Percentiles rank a stretch among this genome's conserved stretches.
Evolutionary conservation across 2,797 vertebrate species (phyloP).

Genomic region (Astyanax mexicanus): DNA sequence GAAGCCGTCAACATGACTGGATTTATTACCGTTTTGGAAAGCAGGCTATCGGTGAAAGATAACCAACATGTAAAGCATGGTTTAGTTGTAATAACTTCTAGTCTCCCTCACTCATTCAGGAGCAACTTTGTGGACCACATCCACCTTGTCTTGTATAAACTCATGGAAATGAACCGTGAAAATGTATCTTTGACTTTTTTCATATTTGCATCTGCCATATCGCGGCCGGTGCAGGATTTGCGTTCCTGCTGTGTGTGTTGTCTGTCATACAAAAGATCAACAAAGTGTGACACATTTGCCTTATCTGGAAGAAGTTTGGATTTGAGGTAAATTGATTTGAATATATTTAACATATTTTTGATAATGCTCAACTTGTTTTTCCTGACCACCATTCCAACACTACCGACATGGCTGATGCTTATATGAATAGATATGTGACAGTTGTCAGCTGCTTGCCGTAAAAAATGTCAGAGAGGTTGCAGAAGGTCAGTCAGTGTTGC

Average conservation of each 20-base stretch:
- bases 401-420: neutral
- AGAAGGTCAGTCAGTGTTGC: constrained; percentile 8
- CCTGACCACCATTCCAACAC: neutral
- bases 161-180: constrained; percentile 69
- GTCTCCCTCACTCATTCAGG: constrained; percentile 56
- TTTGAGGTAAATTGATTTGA: constrained; percentile 25
- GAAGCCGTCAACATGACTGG: constrained; percentile 73
- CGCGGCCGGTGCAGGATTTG: constrained; percentile 48
- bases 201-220: constrained; percentile 56
- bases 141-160: constrained; percentile 59
- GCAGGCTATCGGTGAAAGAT: constrained; percentile 79
- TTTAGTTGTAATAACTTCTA: constrained; percentile 69
- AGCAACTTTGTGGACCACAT: constrained; percentile 63
- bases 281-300: constrained; percentile 35
- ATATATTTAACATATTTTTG: constrained; percentile 24
- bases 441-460: neutral
- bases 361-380: constrained; percentile 16
- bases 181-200: constrained; percentile 59
- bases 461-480: constrained; percentile 11
- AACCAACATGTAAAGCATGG: constrained; percentile 76
- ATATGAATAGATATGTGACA: constrained; percentile 12
- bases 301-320: constrained; percentile 44
- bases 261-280: constrained; percentile 46
- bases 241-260: constrained; percentile 44
- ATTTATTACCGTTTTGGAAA: constrained; percentile 78